These are phyloP conservation scores for Tineola bisselliella DNA, from an alignment of 2,888 invertebrate species.

Conservation along the genomic window DNA sequence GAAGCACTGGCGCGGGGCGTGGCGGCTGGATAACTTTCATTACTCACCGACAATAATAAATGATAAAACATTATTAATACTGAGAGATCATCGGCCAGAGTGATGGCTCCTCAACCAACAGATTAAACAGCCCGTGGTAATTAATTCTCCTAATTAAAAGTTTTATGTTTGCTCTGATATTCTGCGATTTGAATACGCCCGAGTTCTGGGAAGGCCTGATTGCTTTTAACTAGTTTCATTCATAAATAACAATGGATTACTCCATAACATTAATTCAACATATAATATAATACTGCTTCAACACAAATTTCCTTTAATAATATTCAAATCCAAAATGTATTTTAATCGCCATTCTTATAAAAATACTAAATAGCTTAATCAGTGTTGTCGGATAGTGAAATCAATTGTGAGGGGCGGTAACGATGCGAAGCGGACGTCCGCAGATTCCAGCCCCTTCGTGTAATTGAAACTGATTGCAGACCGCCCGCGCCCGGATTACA, in stretches of 20 bases:
- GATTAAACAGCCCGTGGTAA: constrained; percentile 55
- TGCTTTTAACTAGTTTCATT: background rate
- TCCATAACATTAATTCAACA: background rate
- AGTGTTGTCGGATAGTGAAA: background rate
- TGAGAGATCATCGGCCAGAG: constrained; percentile 45
- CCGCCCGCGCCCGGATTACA: constrained; percentile 21
- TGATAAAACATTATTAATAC: constrained; percentile 69
- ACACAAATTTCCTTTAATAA: too few species aligned
- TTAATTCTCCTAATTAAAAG: constrained; percentile 63
- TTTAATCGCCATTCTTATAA: too few species aligned
- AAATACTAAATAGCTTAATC: background rate
- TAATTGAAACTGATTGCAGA: constrained; percentile 17
- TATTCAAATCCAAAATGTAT: too few species aligned
- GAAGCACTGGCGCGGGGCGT: constrained; percentile 55
- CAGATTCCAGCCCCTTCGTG: constrained; percentile 1
- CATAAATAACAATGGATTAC: too few species aligned
- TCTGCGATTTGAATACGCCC: background rate
- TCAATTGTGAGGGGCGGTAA: constrained; percentile 3
- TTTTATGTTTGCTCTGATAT: constrained; percentile 28
- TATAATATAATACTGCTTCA: too few species aligned
- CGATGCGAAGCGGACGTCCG: constrained; percentile 1
- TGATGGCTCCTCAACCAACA: constrained; percentile 43
- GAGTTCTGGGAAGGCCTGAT: constrained; percentile 6
- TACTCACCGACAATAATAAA: constrained; percentile 64
- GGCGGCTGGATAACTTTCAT: constrained; percentile 57